These are phyloP conservation scores for Saimiri boliviensis DNA, from an alignment of 2,113 vertebrate species.

Conservation along the genomic window DNA sequence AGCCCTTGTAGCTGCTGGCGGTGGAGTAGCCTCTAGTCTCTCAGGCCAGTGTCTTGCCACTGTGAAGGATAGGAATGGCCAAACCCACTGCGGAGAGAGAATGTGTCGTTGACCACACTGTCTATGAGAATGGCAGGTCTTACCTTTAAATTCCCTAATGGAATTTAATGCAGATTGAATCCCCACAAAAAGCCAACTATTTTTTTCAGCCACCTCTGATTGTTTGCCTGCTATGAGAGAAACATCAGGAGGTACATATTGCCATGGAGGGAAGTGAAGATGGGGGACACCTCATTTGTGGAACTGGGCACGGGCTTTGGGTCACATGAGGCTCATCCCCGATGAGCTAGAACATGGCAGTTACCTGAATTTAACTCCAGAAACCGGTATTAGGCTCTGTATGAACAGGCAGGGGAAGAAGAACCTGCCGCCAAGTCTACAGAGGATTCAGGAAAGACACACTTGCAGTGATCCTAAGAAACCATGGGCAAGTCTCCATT, in stretches of 20 bases:
- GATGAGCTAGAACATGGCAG: not conserved
- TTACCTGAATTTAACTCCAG: not conserved
- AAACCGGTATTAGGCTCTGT: not conserved
- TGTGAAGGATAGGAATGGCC: not conserved
- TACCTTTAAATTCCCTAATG: not conserved
- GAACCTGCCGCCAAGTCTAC: not conserved
- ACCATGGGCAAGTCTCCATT: not conserved
- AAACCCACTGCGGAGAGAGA: not conserved
- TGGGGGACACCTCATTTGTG: not conserved
- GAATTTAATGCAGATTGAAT: not conserved
- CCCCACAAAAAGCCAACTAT: not conserved
- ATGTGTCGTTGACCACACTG: not conserved
- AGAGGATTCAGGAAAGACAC: not conserved
- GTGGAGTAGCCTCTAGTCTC: not conserved
- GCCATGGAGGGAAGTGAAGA: not conserved
- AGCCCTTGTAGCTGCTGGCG: not conserved
- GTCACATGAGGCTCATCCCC: not conserved
- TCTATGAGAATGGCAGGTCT: not conserved
- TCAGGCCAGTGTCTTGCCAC: not conserved
- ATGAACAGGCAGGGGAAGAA: not conserved
- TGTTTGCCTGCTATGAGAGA: not conserved
- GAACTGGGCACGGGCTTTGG: not conserved
- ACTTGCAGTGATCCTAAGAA: not conserved
- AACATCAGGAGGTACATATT: not conserved
- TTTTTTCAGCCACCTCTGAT: not conserved